Conservation (phyloP, 1,140 invertebrate genomes). For the Hypothenemus hampei region DNA sequence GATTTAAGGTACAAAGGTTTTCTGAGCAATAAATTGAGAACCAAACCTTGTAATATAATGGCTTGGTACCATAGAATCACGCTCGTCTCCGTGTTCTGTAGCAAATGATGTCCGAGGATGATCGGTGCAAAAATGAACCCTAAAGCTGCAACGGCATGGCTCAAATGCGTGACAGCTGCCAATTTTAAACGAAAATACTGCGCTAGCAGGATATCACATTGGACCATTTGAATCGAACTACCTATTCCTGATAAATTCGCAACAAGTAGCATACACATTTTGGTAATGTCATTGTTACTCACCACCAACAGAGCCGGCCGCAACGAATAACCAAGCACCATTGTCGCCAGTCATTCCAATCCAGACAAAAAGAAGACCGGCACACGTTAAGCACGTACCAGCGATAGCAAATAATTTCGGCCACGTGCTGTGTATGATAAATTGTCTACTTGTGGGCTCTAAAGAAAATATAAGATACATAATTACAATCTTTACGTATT, state of each 20-base stretch:
- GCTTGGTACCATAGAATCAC: conserved; percentile 42
- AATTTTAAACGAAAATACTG: conserved; percentile 42
- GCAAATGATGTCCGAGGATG: conserved; percentile 33
- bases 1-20: conserved; percentile 42
- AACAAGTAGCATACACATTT: not conserved
- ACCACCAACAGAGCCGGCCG: conserved; percentile 37
- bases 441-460: conserved; percentile 34
- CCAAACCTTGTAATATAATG: conserved; percentile 37
- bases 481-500: too few species aligned
- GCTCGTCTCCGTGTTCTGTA: conserved; percentile 28
- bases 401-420: conserved; percentile 37
- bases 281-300: conserved; percentile 3
- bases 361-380: conserved; percentile 43
- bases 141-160: conserved; percentile 27
- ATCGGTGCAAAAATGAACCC: conserved; percentile 38
- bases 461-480: conserved; percentile 17
- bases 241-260: conserved; percentile 34
- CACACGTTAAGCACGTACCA: conserved; percentile 39
- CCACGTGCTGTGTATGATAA: conserved; percentile 38
- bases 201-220: conserved; percentile 39
- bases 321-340: conserved; percentile 24
- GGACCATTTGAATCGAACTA: conserved; percentile 36
- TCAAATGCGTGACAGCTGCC: conserved; percentile 30
- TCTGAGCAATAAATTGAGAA: conserved; percentile 34
- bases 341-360: conserved; percentile 32